These are phyloP conservation scores for Dermatemys mawii DNA, from an alignment of 2,113 vertebrate species.

Conservation along the genomic window DNA sequence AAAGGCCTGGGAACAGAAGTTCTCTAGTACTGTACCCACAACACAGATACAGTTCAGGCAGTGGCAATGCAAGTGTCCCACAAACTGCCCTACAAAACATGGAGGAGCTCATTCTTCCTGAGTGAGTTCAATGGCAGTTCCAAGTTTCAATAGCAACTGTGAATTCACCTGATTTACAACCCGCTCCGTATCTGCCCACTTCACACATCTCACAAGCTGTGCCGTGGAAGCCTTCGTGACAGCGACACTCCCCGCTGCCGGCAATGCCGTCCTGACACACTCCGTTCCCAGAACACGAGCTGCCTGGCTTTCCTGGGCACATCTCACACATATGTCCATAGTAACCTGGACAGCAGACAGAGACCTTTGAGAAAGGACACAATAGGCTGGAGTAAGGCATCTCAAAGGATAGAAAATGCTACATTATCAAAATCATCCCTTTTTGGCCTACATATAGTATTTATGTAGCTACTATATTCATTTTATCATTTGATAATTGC, in stretches of 20 bases:
- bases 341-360: conserved; percentile 89
- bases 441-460: neutral
- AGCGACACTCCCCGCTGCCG: conserved; percentile 91
- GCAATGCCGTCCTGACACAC: conserved; percentile 86
- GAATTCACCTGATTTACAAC: conserved; percentile 85
- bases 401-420: neutral
- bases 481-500: neutral
- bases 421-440: neutral
- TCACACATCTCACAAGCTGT: conserved; percentile 95
- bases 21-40: neutral
- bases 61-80: neutral
- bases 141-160: fast-evolving
- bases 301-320: conserved; percentile 87
- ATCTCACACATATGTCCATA: conserved; percentile 90
- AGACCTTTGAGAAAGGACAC: conserved; percentile 76
- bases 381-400: neutral
- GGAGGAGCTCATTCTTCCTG: neutral
- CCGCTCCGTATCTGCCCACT: conserved; percentile 88
- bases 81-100: neutral
- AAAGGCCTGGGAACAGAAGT: neutral
- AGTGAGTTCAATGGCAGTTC: neutral
- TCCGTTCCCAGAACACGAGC: conserved; percentile 89
- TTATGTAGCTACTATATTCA: neutral
- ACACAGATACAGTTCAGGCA: neutral
- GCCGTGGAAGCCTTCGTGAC: conserved; percentile 94